Conservation (phyloP, 2,113 vertebrate genomes). For the Erythrolamprus reginae region DNA sequence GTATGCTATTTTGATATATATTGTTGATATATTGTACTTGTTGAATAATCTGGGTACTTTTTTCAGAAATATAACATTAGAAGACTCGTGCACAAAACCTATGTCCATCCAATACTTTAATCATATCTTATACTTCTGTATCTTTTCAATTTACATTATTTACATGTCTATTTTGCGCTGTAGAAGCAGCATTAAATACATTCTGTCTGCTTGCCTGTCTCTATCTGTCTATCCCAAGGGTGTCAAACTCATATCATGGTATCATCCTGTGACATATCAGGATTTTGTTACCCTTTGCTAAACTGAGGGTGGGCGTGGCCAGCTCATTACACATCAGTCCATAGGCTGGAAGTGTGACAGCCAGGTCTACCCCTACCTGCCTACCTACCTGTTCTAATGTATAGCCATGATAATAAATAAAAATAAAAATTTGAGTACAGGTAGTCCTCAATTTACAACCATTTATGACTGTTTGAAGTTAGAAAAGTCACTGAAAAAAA, state of each 20-base stretch:
- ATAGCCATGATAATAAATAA: not conserved
- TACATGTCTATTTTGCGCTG: not conserved
- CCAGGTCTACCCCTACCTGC: not conserved
- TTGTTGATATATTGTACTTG: not conserved
- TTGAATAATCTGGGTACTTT: not conserved
- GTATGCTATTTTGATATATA: conserved; percentile 68
- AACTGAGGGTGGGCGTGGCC: too few species aligned
- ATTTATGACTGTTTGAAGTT: not conserved
- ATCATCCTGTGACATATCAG: too few species aligned
- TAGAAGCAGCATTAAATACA: not conserved
- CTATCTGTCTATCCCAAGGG: not conserved
- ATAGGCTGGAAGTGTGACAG: too few species aligned
- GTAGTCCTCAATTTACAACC: not conserved
- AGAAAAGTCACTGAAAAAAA: not conserved
- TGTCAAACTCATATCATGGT: too few species aligned
- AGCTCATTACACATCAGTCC: too few species aligned
- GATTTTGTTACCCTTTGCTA: too few species aligned
- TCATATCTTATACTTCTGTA: not conserved
- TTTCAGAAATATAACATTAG: not conserved
- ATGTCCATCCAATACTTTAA: not conserved
- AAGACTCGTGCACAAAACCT: not conserved
- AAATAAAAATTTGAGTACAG: not conserved
- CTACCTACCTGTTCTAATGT: not conserved
- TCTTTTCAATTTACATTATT: not conserved
- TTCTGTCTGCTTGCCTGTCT: not conserved